Conservation (phyloP, 2,113 vertebrate species). For the Megaleporinus macrocephalus region DNA sequence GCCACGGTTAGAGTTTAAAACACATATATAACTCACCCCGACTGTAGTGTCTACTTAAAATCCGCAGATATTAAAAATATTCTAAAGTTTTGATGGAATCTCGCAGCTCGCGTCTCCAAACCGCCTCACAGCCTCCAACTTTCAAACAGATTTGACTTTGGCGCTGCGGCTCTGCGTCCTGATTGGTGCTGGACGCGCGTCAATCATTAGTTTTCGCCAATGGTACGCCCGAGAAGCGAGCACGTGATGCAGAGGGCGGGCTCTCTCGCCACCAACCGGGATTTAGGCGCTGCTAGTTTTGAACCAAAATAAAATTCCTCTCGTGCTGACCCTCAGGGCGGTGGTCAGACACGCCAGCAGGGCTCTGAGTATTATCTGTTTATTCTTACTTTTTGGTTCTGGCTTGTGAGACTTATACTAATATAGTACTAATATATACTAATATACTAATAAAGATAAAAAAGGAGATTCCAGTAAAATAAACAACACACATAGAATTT, state of each 20-base stretch:
- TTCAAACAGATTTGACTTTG: slow-evolving; percentile 62
- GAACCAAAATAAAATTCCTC: slow-evolving; percentile 74
- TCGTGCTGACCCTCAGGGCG: slow-evolving; percentile 42
- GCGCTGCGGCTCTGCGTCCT: slow-evolving; percentile 37
- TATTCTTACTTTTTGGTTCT: too few species aligned
- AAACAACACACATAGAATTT: too few species aligned
- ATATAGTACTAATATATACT: too few species aligned
- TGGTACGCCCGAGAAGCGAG: background rate
- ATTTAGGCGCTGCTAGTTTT: slow-evolving; percentile 52
- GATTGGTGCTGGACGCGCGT: slow-evolving; percentile 66
- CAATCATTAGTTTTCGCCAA: slow-evolving; percentile 57
- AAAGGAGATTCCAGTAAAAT: too few species aligned
- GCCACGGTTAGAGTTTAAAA: background rate
- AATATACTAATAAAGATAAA: too few species aligned
- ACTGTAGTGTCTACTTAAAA: background rate
- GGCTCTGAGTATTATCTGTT: too few species aligned
- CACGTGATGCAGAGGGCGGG: slow-evolving; percentile 8
- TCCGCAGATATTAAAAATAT: background rate
- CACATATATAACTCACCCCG: background rate
- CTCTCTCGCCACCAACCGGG: background rate
- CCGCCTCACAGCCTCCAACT: background rate
- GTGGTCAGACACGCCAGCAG: background rate
- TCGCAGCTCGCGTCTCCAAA: background rate
- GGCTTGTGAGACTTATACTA: too few species aligned
- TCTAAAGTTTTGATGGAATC: background rate